These are phyloP conservation scores for Chelon labrosus DNA, from an alignment of 2,797 vertebrate genomes.

Conservation along the genomic window DNA sequence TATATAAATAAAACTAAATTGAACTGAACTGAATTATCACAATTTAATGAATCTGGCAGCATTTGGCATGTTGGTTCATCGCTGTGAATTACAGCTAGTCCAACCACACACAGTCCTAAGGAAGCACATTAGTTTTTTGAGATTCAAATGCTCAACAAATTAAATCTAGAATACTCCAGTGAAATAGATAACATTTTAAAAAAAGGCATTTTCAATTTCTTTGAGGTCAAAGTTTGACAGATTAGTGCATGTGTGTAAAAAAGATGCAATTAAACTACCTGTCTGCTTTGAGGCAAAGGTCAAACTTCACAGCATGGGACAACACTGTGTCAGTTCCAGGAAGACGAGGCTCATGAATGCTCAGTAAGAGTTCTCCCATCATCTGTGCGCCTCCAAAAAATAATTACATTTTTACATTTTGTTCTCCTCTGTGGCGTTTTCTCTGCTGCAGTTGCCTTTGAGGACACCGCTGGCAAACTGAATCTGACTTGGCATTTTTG, in stretches of 20 bases:
- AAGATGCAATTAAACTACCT: background rate
- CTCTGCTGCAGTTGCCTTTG: conserved; percentile 9
- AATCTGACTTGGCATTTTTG: conserved; percentile 20
- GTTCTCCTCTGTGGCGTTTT: background rate
- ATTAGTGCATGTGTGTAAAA: background rate
- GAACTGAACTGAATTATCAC: no score
- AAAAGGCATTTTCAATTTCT: background rate
- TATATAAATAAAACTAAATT: no score
- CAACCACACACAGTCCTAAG: conserved; percentile 1
- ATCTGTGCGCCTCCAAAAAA: background rate
- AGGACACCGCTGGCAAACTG: background rate
- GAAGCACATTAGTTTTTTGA: background rate
- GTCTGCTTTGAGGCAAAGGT: background rate
- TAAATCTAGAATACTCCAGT: no score
- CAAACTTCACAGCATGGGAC: background rate
- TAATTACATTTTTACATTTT: conserved; percentile 6
- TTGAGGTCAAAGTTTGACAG: background rate
- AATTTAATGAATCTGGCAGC: no score
- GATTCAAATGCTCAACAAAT: background rate
- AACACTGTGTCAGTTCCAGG: background rate
- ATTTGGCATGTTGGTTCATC: background rate
- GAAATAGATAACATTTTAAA: no score
- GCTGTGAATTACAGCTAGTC: background rate
- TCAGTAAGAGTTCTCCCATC: background rate
- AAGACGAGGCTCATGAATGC: background rate